A percentile compares a stretch with the other conserved stretches of the same genome.
Conservation (phyloP, 2,113 vertebrate species). For the Heloderma charlesbogerti region DNA sequence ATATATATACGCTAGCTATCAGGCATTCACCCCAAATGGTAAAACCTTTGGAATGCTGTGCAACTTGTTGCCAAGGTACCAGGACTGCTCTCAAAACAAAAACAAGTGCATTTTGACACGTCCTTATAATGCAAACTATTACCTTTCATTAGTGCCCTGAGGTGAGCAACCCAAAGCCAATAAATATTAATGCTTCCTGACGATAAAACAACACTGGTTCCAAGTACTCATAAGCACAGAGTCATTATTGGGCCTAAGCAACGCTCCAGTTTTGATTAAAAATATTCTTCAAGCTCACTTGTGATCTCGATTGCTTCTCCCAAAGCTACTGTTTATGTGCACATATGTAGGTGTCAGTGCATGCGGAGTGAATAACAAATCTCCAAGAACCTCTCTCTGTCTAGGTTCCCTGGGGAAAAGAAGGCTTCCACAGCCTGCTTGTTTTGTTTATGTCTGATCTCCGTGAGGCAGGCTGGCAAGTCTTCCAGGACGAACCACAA, state of each 20-base stretch:
- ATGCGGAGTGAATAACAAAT: slow-evolving; percentile 54
- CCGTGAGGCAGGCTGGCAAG: slow-evolving; percentile 26
- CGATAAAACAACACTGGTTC: slow-evolving; percentile 51
- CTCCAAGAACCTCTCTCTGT: slow-evolving; percentile 41
- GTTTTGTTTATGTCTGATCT: slow-evolving; percentile 66
- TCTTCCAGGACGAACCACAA: slow-evolving; percentile 54
- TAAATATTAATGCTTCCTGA: slow-evolving; percentile 62
- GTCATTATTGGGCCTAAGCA: slow-evolving; percentile 22
- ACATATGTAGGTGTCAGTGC: neutral
- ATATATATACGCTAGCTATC: slow-evolving; percentile 18
- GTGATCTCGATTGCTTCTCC: slow-evolving; percentile 51
- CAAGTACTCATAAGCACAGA: slow-evolving; percentile 42
- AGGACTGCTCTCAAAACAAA: slow-evolving; percentile 45
- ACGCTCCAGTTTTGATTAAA: slow-evolving; percentile 37
- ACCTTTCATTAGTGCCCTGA: slow-evolving; percentile 63
- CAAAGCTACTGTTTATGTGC: slow-evolving; percentile 34
- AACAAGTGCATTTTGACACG: slow-evolving; percentile 49
- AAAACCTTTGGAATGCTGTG: slow-evolving; percentile 43
- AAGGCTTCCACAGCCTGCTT: slow-evolving; percentile 42
- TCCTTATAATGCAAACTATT: slow-evolving; percentile 58
- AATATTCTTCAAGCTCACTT: slow-evolving; percentile 47
- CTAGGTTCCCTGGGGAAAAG: slow-evolving; percentile 56
- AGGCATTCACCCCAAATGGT: slow-evolving; percentile 40
- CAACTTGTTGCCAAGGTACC: slow-evolving; percentile 21
- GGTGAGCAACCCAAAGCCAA: slow-evolving; percentile 49